phyloP scores from a whole-genome alignment of 2,797 vertebrate species.

The Acrossocheilus wenchowensis region DNA sequence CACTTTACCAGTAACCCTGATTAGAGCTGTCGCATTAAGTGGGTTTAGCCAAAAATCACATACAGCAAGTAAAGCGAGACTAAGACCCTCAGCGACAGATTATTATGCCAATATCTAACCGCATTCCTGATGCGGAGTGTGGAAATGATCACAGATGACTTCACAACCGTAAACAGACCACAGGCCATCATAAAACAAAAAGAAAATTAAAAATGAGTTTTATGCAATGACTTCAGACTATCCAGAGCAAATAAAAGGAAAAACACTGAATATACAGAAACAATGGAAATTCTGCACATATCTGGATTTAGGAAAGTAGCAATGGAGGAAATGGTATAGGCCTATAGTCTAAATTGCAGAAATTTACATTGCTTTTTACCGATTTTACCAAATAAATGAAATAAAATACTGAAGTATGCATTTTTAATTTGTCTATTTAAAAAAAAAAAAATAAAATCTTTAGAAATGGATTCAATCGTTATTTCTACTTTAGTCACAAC shows the following conservation, averaged over 20 bases:
- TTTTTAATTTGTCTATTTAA: too few relatives aligned
- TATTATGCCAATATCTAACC: slow-evolving; percentile 3
- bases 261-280: neutral
- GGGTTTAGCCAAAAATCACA: slow-evolving; percentile 24
- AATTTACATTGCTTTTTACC: neutral
- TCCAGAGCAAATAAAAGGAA: neutral
- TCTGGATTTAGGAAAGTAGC: neutral
- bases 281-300: neutral
- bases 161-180: neutral
- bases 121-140: neutral
- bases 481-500: too few relatives aligned
- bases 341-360: neutral
- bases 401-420: neutral
- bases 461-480: too few relatives aligned
- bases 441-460: neutral
- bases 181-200: neutral
- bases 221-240: neutral
- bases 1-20: slow-evolving; percentile 39
- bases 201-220: neutral
- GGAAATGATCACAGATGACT: slow-evolving; percentile 16
- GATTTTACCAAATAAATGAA: too few relatives aligned
- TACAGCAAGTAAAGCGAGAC: slow-evolving; percentile 12
- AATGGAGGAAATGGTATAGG: neutral
- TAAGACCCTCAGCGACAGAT: slow-evolving; percentile 4
- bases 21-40: slow-evolving; percentile 30